phyloP scores from a whole-genome alignment of 2,113 vertebrate genomes.

The Engraulis encrasicolus region DNA sequence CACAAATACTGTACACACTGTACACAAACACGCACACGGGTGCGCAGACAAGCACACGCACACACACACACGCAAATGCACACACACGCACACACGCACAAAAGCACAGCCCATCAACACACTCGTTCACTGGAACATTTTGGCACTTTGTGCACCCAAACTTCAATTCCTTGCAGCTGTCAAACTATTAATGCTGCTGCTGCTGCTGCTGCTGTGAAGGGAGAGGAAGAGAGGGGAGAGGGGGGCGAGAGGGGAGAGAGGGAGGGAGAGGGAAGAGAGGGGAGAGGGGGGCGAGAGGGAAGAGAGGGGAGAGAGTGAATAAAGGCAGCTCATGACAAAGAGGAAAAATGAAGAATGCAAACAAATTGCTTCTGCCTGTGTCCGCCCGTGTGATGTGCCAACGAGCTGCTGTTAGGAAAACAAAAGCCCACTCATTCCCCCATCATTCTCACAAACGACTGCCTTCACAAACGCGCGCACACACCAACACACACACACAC shows the following conservation, averaged over 20 bases:
- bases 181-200: conserved; percentile 69
- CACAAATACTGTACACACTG: conserved; percentile 51
- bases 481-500: too few relatives aligned
- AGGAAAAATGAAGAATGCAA: conserved; percentile 38
- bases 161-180: conserved; percentile 74
- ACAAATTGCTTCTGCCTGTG: conserved; percentile 72
- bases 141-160: conserved; percentile 41
- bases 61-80: conserved; percentile 45
- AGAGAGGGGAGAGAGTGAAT: too few relatives aligned
- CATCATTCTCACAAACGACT: conserved; percentile 69
- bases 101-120: conserved; percentile 30
- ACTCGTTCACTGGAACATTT: not conserved
- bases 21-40: conserved; percentile 35
- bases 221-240: conserved; percentile 48
- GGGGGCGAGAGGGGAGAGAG: conserved; percentile 20
- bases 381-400: conserved; percentile 74
- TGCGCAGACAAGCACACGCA: conserved; percentile 16
- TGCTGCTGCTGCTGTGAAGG: too few relatives aligned
- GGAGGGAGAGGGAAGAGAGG: conserved; percentile 49
- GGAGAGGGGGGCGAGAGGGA: conserved; percentile 11
- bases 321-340: conserved; percentile 56
- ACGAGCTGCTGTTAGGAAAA: conserved; percentile 77
- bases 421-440: conserved; percentile 70
- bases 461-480: too few relatives aligned
- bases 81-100: conserved; percentile 39